Base-by-base conservation (phyloP, 92 coral and sea anemone genomes). In the Phenganax marumi region DNA sequence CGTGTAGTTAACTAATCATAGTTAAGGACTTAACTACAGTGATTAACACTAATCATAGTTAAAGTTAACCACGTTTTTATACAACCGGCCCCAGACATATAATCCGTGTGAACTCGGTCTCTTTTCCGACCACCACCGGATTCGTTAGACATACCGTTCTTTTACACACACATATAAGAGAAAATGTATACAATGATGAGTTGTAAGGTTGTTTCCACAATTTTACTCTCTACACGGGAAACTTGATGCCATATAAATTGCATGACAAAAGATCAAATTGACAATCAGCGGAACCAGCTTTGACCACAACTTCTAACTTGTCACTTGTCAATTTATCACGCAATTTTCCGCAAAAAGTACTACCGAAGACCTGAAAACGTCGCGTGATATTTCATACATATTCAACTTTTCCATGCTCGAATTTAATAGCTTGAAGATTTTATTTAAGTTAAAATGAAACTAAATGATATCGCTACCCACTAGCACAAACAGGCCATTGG, bases 241-340 rank as follows among this genome's bases (percentile, higher is more conserved):
- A 60, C 18, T 60, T 8, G 68, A 60, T 60, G 9, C 19, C 68
- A 60, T 60, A 10, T n/a, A 60, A 10, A 60, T 16, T n/a, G 18
- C 68, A 60, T 60, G 18, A 60, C 68, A 60, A 60, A n/a, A n/a
- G n/a, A n/a, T n/a, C 68, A 60, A 60, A 60, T 60, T 60, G 68
- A 60, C 19, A 60, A 10, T 22, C 18, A 60, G 19, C 9, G 68
- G 68, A 60, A 60, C 10, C 68, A 60, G 18, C 8, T 60, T n/a
- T n/a, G 19, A 22, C 19, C 68, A 22, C 68, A 8, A 60, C 68
- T 8, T 8, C 9, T 8, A n/a, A n/a, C n/a, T n/a, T n/a, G n/a
- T n/a, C 19, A 60, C 18, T 60, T 60, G 68, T n/a, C 68, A 60
- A 60, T n/a, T n/a, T 7, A 60, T n/a, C 68, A 60, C 68, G 18